A percentile compares a stretch with the other conserved stretches of the same genome.
These are phyloP conservation scores for Machimus rusticus DNA, from an alignment of 2,888 invertebrate species.

Conservation along the genomic window DNA sequence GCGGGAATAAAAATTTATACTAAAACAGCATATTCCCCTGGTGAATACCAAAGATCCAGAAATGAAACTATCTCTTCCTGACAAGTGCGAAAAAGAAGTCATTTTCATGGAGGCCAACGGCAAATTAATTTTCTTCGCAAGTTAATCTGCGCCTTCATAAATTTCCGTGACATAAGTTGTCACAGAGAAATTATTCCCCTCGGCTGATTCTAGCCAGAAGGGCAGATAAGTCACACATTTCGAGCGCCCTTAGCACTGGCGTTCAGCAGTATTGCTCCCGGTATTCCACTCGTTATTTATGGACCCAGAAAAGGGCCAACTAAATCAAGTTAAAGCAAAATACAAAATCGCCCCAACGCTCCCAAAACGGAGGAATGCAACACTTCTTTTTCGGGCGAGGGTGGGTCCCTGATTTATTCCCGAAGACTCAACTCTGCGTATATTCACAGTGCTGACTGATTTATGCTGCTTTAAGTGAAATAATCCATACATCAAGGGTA, in stretches of 20 bases:
- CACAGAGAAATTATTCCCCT: constrained; percentile 27
- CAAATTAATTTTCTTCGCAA: constrained; percentile 22
- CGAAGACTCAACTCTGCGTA: not conserved
- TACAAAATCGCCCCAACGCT: not conserved
- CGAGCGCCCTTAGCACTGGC: constrained; percentile 10
- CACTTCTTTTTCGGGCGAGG: not conserved
- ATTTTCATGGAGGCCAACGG: not conserved
- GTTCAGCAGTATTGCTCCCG: not conserved
- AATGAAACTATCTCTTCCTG: not conserved
- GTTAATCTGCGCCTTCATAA: constrained; percentile 33
- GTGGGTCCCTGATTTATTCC: constrained; percentile 11
- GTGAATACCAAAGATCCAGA: not conserved
- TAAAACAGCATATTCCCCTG: not conserved
- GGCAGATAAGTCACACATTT: constrained; percentile 36
- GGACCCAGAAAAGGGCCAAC: constrained; percentile 24
- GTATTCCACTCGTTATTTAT: constrained; percentile 19
- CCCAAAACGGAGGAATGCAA: constrained; percentile 1
- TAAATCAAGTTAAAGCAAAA: constrained; percentile 24
- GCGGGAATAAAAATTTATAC: not conserved
- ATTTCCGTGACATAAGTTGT: constrained; percentile 30
- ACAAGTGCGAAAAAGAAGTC: not conserved
- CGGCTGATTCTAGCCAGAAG: constrained; percentile 20
- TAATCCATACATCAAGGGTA: not conserved
- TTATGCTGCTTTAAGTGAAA: constrained; percentile 28
- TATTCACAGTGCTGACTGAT: not conserved